Evolutionary conservation across 2,113 vertebrate genomes (phyloP).

Genomic region (Petaurus breviceps): DNA sequence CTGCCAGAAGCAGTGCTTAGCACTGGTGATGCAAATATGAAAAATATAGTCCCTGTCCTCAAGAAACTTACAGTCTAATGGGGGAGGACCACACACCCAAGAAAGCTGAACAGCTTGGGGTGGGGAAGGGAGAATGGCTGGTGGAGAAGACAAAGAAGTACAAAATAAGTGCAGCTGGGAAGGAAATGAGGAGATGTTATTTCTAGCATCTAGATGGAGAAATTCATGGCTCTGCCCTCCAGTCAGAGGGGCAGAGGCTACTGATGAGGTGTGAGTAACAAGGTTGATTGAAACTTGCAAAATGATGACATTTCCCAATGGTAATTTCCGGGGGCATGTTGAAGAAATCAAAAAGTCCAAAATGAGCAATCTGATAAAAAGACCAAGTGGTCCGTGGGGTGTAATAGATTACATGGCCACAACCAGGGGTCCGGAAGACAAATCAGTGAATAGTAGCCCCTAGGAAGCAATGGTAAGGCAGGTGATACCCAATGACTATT

Average conservation of each 20-base stretch:
- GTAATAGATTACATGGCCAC: neutral
- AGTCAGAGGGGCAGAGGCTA: neutral
- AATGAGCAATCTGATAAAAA: neutral
- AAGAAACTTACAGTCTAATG: neutral
- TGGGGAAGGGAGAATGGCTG: neutral
- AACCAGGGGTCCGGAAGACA: neutral
- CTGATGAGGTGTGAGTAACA: neutral
- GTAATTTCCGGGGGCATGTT: neutral
- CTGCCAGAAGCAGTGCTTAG: neutral
- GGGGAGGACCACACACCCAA: neutral
- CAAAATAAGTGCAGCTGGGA: neutral
- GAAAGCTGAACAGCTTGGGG: neutral
- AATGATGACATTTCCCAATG: neutral
- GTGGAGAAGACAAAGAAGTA: neutral
- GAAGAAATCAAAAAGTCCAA: neutral
- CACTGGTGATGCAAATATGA: neutral
- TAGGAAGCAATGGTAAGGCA: neutral
- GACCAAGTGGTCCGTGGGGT: neutral
- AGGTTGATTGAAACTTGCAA: neutral
- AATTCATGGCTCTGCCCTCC: neutral
- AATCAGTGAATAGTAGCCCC: neutral
- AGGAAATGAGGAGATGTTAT: neutral
- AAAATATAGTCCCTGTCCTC: neutral
- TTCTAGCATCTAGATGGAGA: neutral
- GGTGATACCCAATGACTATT: neutral